Conservation (phyloP, 2,113 vertebrate genomes). For the Delphinus delphis region DNA sequence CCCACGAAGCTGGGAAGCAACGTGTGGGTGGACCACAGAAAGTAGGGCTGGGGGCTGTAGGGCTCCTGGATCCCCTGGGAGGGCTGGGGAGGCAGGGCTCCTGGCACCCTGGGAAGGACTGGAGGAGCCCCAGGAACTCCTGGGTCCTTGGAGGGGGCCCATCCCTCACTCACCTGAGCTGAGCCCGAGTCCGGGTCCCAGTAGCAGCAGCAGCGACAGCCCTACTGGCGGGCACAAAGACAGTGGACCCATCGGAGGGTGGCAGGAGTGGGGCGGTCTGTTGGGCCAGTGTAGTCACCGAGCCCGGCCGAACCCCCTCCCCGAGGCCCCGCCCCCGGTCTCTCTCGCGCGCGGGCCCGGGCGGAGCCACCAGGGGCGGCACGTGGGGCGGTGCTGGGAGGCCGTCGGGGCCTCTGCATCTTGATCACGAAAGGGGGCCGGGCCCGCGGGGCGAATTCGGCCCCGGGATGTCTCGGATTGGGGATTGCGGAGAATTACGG, state of each 20-base stretch:
- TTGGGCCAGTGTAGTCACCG: neutral
- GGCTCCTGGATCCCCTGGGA: neutral
- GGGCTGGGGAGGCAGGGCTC: neutral
- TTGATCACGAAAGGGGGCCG: no score
- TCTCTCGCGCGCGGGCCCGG: neutral
- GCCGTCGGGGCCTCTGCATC: neutral
- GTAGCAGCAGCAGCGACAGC: constrained; percentile 40
- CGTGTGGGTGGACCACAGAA: neutral
- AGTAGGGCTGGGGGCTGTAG: neutral
- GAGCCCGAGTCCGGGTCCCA: neutral
- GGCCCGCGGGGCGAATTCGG: neutral
- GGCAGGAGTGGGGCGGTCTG: neutral
- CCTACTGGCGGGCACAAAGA: neutral
- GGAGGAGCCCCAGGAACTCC: neutral
- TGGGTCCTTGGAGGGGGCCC: neutral
- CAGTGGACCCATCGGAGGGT: neutral
- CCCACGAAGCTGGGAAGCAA: neutral
- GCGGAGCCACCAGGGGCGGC: constrained; percentile 12
- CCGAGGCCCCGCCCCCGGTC: neutral
- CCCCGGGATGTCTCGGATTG: no score
- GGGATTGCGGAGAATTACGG: neutral
- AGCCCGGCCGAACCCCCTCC: neutral
- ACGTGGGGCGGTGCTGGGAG: neutral
- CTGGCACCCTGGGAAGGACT: neutral
- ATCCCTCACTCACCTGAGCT: neutral